A percentile compares a stretch with the other conserved stretches of the same genome.
Evolutionary conservation across 1,140 invertebrate species (phyloP).

Genomic region (Zaprionus gabonicus): DNA sequence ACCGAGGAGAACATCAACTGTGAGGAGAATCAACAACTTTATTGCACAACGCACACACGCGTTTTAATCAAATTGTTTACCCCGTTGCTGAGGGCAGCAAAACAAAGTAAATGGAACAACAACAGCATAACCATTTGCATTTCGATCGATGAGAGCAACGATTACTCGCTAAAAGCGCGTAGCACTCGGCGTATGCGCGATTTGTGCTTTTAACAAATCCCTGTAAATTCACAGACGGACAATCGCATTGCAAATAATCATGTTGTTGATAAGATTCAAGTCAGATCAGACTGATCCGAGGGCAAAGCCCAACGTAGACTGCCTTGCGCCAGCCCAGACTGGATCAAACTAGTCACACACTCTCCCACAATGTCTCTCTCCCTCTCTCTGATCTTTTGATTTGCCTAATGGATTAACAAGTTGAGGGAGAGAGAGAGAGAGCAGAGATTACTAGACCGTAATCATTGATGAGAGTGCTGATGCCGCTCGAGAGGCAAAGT

Average conservation of each 20-base stretch:
- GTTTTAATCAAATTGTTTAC: constrained; percentile 71
- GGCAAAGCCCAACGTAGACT: constrained; percentile 43
- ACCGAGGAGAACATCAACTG: constrained; percentile 1
- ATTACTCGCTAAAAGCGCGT: constrained; percentile 66
- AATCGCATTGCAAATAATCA: constrained; percentile 56
- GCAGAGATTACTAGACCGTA: background rate
- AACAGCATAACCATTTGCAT: constrained; percentile 3
- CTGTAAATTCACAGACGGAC: constrained; percentile 50
- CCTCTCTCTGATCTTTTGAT: background rate
- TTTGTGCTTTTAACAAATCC: constrained; percentile 68
- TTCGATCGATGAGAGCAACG: background rate
- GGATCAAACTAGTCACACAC: constrained; percentile 55
- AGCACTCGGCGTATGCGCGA: constrained; percentile 67
- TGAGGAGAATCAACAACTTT: constrained; percentile 11
- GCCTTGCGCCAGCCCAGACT: constrained; percentile 49
- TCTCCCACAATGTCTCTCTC: background rate
- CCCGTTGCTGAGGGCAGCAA: constrained; percentile 33
- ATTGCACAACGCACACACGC: constrained; percentile 62
- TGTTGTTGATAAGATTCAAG: constrained; percentile 59
- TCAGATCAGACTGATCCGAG: constrained; percentile 9
- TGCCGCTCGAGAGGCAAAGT: background rate
- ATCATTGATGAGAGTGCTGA: background rate
- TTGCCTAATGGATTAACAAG: background rate
- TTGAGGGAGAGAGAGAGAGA: background rate
- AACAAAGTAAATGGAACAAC: constrained; percentile 44